Evolutionary conservation across 1,140 invertebrate genomes (phyloP), one percentile per base, ranked within the genome.

Genomic region (Hesperophylax magnus): DNA sequence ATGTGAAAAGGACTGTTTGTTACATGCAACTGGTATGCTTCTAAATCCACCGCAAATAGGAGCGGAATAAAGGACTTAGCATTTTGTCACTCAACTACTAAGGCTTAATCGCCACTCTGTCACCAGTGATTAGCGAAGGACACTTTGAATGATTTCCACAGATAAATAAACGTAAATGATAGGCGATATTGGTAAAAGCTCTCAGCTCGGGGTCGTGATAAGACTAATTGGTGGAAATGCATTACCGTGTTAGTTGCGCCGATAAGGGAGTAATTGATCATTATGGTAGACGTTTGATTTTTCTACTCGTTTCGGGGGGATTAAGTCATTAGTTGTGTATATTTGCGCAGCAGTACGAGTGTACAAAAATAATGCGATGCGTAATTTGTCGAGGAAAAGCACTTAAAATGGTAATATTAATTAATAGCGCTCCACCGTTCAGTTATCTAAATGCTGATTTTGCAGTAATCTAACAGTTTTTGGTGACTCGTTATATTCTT

Each of bases 211-310:
- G 15, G 31, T 15, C 17, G 0, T 3, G 69, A 72, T 72, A 72
- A 72, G 69, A 22, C 34, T 72, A 72, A 72, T 72, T 72, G 69
- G 34, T 52, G 9, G 4, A 8, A 52, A 72, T 72, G 69, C 39
- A 17, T 67, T 52, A n/a, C 69, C n/a, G n/a, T 67, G 24, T 31
- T 67, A 31, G 22, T 67, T 18, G 34, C 24, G 9, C 39, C 39
- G 63, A 67, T 20, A 72, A 18, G 14, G 18, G 18, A 20, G 69
- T 72, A 47, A 72, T 72, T 72, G 69, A 72, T 72, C 69, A 72
- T 72, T 52, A 72, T 72, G 39, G 47, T n/a, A 8, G 69, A 53
- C 69, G 39, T 52, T 52, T 72, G 69, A 72, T 72, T 72, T 72
- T 53, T 67, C 17, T n/a, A n/a, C 22, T 67, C 31, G 31, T 67